Evolutionary conservation across 2,888 invertebrate species (phyloP).

Genomic region (Nesidiocoris tenuis): DNA sequence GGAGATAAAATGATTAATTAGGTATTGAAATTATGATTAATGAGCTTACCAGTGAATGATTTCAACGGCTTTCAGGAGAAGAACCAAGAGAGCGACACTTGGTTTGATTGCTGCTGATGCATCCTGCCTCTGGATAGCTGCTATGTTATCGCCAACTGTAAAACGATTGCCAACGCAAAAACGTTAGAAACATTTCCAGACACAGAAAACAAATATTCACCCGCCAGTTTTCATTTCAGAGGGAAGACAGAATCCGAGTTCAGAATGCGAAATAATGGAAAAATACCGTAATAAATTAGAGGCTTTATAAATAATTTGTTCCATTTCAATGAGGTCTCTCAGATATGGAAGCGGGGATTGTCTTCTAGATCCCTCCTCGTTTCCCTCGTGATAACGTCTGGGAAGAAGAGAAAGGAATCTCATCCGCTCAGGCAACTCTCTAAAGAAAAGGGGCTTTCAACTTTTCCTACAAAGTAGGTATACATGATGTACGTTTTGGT

Average conservation of each 20-base stretch:
- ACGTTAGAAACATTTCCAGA: too few species aligned
- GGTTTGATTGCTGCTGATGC: conserved; percentile 32
- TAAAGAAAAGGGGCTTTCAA: background rate
- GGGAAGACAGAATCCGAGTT: too few species aligned
- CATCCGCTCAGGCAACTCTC: background rate
- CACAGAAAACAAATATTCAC: too few species aligned
- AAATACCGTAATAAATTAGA: too few species aligned
- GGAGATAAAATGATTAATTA: background rate
- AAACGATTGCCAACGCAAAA: conserved; percentile 16
- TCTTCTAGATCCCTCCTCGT: background rate
- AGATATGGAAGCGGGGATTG: too few species aligned
- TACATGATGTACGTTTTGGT: background rate
- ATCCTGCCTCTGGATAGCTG: conserved; percentile 49
- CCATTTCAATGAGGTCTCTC: too few species aligned
- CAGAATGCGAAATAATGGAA: too few species aligned
- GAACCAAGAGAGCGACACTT: conserved; percentile 11
- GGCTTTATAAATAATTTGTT: too few species aligned
- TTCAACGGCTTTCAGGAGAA: conserved; percentile 4
- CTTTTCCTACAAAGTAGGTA: background rate
- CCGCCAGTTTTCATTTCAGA: too few species aligned
- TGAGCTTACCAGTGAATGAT: conserved; percentile 19
- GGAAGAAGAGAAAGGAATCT: background rate
- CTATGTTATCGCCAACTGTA: conserved; percentile 50
- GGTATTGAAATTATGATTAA: background rate
- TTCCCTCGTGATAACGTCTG: background rate